Evolutionary conservation across 2,113 vertebrate genomes (phyloP).

Genomic region (Brienomyrus longianalis): DNA sequence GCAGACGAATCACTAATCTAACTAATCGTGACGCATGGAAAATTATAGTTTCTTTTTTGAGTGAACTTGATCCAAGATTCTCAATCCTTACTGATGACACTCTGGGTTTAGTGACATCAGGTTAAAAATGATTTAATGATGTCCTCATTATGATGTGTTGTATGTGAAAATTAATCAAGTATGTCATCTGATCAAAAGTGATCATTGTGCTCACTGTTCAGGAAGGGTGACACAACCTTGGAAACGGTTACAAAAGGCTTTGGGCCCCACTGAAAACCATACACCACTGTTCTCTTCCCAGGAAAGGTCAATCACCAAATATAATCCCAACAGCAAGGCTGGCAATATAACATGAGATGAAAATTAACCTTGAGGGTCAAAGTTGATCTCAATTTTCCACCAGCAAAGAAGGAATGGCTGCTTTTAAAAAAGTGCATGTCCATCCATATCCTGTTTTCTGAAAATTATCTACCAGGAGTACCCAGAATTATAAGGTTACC

Average conservation of each 20-base stretch:
- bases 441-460: neutral
- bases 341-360: neutral
- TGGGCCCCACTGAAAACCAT: neutral
- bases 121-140: neutral
- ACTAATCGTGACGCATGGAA: neutral
- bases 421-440: neutral
- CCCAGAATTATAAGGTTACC: neutral
- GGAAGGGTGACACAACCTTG: neutral
- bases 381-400: neutral
- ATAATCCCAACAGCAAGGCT: neutral
- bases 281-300: neutral
- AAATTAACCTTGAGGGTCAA: neutral
- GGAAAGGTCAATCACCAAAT: neutral
- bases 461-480: neutral
- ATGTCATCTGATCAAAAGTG: neutral
- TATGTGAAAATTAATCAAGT: neutral
- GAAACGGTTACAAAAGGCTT: neutral
- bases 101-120: neutral
- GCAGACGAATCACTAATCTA: neutral
- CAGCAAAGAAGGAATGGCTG: neutral
- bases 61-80: neutral
- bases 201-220: neutral
- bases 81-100: neutral
- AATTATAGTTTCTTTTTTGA: neutral
- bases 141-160: neutral